Evolutionary conservation across 2,888 invertebrate genomes (phyloP).

Genomic region (Tetanocera ferruginea): DNA sequence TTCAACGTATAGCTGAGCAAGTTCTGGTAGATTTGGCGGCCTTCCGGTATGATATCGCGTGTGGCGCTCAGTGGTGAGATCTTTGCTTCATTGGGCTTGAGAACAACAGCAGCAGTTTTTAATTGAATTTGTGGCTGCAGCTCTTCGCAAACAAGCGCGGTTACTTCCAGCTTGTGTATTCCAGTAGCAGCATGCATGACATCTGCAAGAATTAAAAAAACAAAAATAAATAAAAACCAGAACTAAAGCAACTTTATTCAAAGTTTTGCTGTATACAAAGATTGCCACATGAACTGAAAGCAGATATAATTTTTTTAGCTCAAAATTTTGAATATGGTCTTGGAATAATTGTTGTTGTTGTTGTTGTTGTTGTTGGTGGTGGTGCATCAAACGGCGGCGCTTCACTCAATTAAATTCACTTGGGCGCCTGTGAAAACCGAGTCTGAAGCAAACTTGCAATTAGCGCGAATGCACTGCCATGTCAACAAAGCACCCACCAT

Average conservation of each 20-base stretch:
- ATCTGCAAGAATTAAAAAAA: slow-evolving; percentile 64
- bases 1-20: slow-evolving; percentile 89
- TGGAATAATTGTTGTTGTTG: not conserved
- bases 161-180: slow-evolving; percentile 80
- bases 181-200: slow-evolving; percentile 84
- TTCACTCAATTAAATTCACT: slow-evolving; percentile 1
- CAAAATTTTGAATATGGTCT: not conserved
- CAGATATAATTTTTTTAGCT: not conserved
- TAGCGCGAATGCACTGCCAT: not conserved
- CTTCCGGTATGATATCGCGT: slow-evolving; percentile 89
- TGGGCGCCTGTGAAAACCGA: not conserved
- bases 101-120: slow-evolving; percentile 80
- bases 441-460: slow-evolving; percentile 32
- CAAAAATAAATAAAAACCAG: slow-evolving; percentile 1
- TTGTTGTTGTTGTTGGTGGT: not conserved
- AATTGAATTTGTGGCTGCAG: slow-evolving; percentile 81
- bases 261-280: too few species aligned
- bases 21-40: slow-evolving; percentile 91
- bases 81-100: slow-evolving; percentile 87
- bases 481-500: slow-evolving; percentile 1
- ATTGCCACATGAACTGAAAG: not conserved
- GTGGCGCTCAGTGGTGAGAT: slow-evolving; percentile 80
- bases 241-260: not conserved
- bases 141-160: slow-evolving; percentile 80
- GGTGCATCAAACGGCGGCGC: not conserved